Percentiles rank a stretch among this genome's conserved stretches.
These are phyloP conservation scores for Heterodera filipjevi DNA, from an alignment of 2,888 invertebrate genomes.

Conservation along the genomic window DNA sequence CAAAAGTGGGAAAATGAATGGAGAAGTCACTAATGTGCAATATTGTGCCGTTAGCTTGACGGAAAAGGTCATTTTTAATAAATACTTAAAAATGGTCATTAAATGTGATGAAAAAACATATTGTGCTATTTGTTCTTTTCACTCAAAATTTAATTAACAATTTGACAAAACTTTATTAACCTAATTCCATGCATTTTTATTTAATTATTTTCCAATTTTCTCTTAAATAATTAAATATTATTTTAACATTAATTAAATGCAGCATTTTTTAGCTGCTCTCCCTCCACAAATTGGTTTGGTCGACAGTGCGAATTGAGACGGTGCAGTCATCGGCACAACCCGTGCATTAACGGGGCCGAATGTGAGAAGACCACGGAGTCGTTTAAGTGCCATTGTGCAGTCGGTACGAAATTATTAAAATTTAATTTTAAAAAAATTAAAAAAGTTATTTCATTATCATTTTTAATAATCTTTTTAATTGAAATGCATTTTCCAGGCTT, in stretches of 20 bases:
- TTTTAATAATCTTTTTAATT: neutral
- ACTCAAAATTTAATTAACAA: neutral
- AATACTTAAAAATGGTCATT: neutral
- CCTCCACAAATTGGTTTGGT: conserved; percentile 23
- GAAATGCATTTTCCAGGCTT: conserved; percentile 20
- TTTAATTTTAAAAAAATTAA: neutral
- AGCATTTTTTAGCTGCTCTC: conserved; percentile 14
- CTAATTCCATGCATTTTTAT: neutral
- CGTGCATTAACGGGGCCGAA: conserved; percentile 28
- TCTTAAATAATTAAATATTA: no score
- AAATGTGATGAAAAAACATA: neutral
- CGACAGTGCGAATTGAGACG: conserved; percentile 24
- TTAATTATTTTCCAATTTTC: neutral
- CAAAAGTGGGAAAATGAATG: neutral
- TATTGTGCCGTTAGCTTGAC: neutral
- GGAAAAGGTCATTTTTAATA: neutral
- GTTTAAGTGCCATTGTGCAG: conserved; percentile 33
- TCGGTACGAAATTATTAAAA: conserved; percentile 19
- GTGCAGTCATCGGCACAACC: conserved; percentile 27
- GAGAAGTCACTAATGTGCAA: neutral
- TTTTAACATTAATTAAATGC: neutral
- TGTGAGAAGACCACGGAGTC: conserved; percentile 35
- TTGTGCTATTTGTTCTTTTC: neutral
- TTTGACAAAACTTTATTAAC: neutral
- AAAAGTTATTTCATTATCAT: neutral